Evolutionary conservation across 1,140 invertebrate species (phyloP).

Genomic region (Drosophila micromelanica): DNA sequence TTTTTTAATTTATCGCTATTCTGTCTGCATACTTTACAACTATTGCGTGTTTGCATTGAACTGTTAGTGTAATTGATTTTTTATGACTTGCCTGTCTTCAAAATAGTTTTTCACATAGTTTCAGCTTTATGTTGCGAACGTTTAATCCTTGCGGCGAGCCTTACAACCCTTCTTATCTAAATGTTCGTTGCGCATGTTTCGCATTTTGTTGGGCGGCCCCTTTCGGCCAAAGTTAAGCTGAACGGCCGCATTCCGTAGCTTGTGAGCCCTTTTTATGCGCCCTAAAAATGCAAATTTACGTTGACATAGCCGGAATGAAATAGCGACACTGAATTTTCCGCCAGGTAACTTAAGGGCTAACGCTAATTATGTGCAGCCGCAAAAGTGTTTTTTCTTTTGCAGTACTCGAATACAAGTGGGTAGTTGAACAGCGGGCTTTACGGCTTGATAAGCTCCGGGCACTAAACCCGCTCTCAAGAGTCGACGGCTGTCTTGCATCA

Average conservation of each 20-base stretch:
- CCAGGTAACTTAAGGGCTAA: slow-evolving; percentile 58
- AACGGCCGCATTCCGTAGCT: slow-evolving; percentile 31
- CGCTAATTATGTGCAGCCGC: slow-evolving; percentile 75
- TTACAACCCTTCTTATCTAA: slow-evolving; percentile 20
- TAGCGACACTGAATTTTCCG: slow-evolving; percentile 16
- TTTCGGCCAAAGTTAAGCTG: slow-evolving; percentile 16
- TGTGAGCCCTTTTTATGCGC: slow-evolving; percentile 53
- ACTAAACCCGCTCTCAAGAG: slow-evolving; percentile 47
- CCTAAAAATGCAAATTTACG: slow-evolving; percentile 80
- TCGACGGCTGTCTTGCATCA: slow-evolving; percentile 24
- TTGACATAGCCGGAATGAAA: slow-evolving; percentile 43
- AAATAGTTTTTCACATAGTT: slow-evolving; percentile 48
- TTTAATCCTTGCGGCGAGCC: slow-evolving; percentile 55
- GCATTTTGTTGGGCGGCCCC: slow-evolving; percentile 44
- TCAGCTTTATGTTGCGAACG: slow-evolving; percentile 35
- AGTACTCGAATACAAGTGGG: slow-evolving; percentile 5
- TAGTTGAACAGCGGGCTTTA: slow-evolving; percentile 58
- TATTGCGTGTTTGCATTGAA: too few species aligned
- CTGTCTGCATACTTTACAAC: too few species aligned
- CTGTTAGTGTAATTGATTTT: not conserved
- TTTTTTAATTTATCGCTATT: too few species aligned
- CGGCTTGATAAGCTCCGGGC: slow-evolving; percentile 63
- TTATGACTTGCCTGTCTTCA: not conserved
- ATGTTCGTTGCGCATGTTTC: slow-evolving; percentile 68
- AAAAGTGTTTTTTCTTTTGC: slow-evolving; percentile 45